Conservation (phyloP, 2,113 vertebrate species). For the Callipepla californica region DNA sequence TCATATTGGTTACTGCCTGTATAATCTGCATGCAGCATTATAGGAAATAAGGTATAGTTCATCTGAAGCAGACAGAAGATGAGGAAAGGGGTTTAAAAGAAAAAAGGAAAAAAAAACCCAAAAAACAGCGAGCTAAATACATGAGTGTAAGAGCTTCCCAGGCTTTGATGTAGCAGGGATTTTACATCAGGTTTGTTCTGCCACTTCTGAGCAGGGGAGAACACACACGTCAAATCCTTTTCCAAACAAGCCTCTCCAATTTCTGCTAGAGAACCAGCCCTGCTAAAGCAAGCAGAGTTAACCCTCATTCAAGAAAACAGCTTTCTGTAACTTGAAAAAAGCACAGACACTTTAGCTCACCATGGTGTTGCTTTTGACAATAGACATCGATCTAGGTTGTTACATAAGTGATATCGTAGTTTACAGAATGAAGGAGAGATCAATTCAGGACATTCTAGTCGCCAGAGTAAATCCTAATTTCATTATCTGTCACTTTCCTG, state of each 20-base stretch:
- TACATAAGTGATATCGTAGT: background rate
- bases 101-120: background rate
- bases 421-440: background rate
- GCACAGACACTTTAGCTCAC: background rate
- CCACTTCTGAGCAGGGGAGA: conserved; percentile 37
- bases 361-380: background rate
- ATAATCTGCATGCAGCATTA: background rate
- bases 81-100: background rate
- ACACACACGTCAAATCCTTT: conserved; percentile 52
- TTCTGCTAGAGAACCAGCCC: conserved; percentile 37
- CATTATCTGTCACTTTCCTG: background rate
- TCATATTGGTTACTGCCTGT: background rate
- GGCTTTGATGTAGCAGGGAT: conserved; percentile 52
- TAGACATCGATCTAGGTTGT: background rate
- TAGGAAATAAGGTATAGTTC: background rate
- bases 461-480: background rate
- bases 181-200: conserved; percentile 48
- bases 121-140: background rate
- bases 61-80: background rate
- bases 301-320: conserved; percentile 8
- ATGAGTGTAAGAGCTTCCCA: background rate
- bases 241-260: conserved; percentile 48
- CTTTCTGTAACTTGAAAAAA: background rate
- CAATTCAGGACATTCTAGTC: background rate
- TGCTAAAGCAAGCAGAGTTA: conserved; percentile 10